Conservation (phyloP, 1,140 invertebrate species). For the Bursaphelenchus mucronatus region DNA sequence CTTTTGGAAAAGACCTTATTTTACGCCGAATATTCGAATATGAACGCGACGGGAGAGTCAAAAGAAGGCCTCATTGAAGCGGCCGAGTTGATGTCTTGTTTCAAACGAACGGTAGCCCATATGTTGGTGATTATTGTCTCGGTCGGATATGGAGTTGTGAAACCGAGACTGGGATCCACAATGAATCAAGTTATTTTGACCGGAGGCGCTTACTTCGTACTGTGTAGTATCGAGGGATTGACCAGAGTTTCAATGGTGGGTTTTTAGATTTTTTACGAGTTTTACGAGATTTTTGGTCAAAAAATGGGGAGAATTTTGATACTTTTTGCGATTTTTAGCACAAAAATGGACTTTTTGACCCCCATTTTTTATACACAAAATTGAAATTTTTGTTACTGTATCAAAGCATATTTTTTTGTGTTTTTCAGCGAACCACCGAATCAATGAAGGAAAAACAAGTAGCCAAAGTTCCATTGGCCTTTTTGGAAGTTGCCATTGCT, state of each 20-base stretch:
- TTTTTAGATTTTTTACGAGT: slow-evolving; percentile 19
- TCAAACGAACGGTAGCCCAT: slow-evolving; percentile 79
- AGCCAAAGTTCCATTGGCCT: slow-evolving; percentile 57
- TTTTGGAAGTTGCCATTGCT: slow-evolving; percentile 59
- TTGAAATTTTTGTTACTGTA: neutral
- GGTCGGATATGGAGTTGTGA: slow-evolving; percentile 88
- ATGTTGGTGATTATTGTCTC: slow-evolving; percentile 89
- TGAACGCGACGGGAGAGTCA: slow-evolving; percentile 72
- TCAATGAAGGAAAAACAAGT: slow-evolving; percentile 60
- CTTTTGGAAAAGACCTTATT: slow-evolving; percentile 73
- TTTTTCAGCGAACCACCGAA: slow-evolving; percentile 51
- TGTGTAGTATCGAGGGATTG: slow-evolving; percentile 77
- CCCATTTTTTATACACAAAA: no score
- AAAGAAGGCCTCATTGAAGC: slow-evolving; percentile 63
- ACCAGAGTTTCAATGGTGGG: slow-evolving; percentile 69
- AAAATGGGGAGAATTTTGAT: no score
- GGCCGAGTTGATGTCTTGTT: slow-evolving; percentile 81
- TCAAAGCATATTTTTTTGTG: slow-evolving; percentile 10
- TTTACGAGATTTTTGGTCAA: neutral
- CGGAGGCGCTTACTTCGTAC: slow-evolving; percentile 74
- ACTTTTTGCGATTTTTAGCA: no score
- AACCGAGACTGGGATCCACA: slow-evolving; percentile 80
- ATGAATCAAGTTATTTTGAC: slow-evolving; percentile 78
- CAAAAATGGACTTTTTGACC: no score
- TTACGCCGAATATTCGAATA: slow-evolving; percentile 78